These are phyloP conservation scores for Pristionchus entomophagus DNA, from an alignment of 2,888 invertebrate genomes.

Conservation along the genomic window DNA sequence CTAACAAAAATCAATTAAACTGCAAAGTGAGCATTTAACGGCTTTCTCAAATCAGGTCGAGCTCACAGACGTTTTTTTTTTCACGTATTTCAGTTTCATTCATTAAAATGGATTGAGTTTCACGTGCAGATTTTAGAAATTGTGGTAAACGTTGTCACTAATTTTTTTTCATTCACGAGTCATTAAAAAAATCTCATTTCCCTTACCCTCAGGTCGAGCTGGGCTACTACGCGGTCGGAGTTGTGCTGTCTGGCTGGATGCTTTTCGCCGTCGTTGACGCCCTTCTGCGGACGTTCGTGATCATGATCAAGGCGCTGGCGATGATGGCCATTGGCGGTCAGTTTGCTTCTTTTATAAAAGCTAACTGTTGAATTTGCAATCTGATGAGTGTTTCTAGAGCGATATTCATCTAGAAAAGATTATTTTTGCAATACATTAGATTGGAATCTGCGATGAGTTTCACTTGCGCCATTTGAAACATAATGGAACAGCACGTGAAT, in stretches of 20 bases:
- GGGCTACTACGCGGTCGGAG: conserved; percentile 8
- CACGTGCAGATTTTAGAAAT: neutral
- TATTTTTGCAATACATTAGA: neutral
- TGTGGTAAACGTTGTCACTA: neutral
- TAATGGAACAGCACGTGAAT: no score
- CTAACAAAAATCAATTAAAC: no score
- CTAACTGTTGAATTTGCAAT: no score
- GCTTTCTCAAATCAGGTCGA: no score
- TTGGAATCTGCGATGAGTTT: no score
- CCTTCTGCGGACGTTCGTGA: neutral
- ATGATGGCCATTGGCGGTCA: conserved; percentile 19
- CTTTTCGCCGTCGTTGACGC: conserved; percentile 15
- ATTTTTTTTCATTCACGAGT: neutral
- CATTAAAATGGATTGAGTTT: neutral
- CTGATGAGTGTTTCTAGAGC: no score
- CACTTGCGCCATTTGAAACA: no score
- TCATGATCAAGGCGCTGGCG: neutral
- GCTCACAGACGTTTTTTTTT: no score
- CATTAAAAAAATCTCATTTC: neutral
- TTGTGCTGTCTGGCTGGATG: conserved; percentile 13
- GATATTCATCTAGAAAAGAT: neutral
- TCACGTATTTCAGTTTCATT: neutral
- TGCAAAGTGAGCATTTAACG: no score
- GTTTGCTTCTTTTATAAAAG: no score
- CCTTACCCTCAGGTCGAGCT: conserved; percentile 22